Evolutionary conservation across 2,113 vertebrate species (phyloP), one percentile per base, ranked within the genome.

Genomic region (Perognathus longimembris): DNA sequence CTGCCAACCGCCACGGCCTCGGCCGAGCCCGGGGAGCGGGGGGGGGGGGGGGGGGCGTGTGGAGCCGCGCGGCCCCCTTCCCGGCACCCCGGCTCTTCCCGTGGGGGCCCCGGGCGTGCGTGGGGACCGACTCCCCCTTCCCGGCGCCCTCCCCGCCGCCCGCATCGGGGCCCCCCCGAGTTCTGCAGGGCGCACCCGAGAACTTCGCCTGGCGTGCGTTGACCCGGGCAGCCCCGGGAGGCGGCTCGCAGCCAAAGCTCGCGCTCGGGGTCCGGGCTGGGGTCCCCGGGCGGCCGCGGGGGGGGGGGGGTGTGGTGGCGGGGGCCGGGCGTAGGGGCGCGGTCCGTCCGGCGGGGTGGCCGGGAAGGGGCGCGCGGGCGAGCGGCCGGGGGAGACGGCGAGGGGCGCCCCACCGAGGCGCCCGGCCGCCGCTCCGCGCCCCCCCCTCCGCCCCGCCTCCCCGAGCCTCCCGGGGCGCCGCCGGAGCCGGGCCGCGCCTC

Each of bases 161-260:
- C 74, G 34, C 30, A 42, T 26, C 30, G 61, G 22, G 26, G 7
- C n/a, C 81, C 88, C 70, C 59, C 93, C 15, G 45, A 61, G 28
- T 78, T 81, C 66, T 42, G 38, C 64, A 73, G 73, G 83, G 87
- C 38, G 81, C 85, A 69, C 84, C 80, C 81, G 36, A 85, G 80
- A 96, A 96, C 94, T 96, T 95, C 24, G 57, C 85, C 89, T 75
- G 32, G 73, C 64, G 59, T 59, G 22, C 3, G 28, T n/a, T 36
- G 77, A 42, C 74, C 71, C 32, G 11, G 92, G 50, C n/a, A n/a
- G n/a, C n/a, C n/a, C n/a, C n/a, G n/a, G n/a, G n/a, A n/a, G n/a
- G n/a, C n/a, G n/a, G n/a, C n/a, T n/a, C n/a, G n/a, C n/a, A n/a
- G n/a, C n/a, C n/a, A n/a, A n/a, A n/a, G n/a, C n/a, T n/a, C n/a